These are phyloP conservation scores for Actinemys pallida DNA, from an alignment of 2,113 vertebrate genomes.

Conservation along the genomic window DNA sequence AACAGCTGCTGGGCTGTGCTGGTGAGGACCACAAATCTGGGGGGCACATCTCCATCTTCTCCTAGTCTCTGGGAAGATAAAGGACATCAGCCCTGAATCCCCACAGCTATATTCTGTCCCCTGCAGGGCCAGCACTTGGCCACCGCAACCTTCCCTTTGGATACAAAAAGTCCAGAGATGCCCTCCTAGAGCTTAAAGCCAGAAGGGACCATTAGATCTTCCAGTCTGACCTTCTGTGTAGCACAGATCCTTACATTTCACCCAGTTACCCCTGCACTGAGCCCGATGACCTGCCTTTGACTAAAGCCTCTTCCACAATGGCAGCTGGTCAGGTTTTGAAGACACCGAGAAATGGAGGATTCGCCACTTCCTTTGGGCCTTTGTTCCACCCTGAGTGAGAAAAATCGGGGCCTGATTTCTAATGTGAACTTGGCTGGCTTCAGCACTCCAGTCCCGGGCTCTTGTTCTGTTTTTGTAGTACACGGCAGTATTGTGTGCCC, in stretches of 20 bases:
- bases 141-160: neutral
- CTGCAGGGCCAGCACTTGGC: neutral
- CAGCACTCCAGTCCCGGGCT: neutral
- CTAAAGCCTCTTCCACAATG: neutral
- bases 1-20: too few species aligned
- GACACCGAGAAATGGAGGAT: neutral
- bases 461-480: neutral
- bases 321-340: neutral
- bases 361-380: neutral
- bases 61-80: neutral
- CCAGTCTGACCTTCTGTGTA: neutral
- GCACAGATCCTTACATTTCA: neutral
- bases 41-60: neutral
- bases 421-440: neutral
- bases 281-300: neutral
- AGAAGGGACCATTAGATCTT: neutral
- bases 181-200: neutral
- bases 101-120: neutral
- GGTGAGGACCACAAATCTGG: too few species aligned
- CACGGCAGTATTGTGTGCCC: neutral
- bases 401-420: neutral
- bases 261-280: neutral
- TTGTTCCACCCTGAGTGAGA: neutral
- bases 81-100: neutral
- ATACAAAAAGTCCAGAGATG: neutral